Evolutionary conservation across 1,140 invertebrate species (phyloP).

Genomic region (Monochamus saltuarius): DNA sequence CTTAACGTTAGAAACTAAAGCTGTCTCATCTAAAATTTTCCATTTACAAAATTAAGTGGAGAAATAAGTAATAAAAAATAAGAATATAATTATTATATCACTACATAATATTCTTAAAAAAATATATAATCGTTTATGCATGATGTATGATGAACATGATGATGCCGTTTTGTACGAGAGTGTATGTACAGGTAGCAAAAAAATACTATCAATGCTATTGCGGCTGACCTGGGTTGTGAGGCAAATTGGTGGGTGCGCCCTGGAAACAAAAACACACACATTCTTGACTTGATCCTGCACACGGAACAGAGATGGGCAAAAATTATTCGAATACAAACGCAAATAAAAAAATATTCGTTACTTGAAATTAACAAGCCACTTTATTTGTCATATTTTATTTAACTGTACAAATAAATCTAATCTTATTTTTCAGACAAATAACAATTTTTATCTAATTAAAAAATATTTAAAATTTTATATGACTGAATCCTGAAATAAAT

Average conservation of each 20-base stretch:
- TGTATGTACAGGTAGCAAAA: slow-evolving; percentile 47
- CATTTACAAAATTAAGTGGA: slow-evolving; percentile 31
- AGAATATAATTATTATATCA: slow-evolving; percentile 36
- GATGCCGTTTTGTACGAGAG: slow-evolving; percentile 44
- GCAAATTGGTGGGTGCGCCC: slow-evolving; percentile 52
- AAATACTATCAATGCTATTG: slow-evolving; percentile 51
- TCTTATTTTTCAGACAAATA: too few species aligned
- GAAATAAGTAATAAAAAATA: slow-evolving; percentile 29
- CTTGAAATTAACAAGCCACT: too few species aligned
- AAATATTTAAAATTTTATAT: too few species aligned
- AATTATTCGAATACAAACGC: too few species aligned
- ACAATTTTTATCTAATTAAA: too few species aligned
- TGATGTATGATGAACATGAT: slow-evolving; percentile 41
- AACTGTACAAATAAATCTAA: too few species aligned
- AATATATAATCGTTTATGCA: slow-evolving; percentile 46
- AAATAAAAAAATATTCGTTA: too few species aligned
- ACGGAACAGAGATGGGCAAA: too few species aligned
- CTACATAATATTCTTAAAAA: slow-evolving; percentile 49
- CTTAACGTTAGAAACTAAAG: slow-evolving; percentile 21
- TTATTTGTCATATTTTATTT: too few species aligned
- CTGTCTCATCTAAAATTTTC: slow-evolving; percentile 19
- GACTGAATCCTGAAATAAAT: too few species aligned
- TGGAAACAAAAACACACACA: slow-evolving; percentile 33
- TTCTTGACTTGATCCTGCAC: too few species aligned
- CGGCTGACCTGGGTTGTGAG: slow-evolving; percentile 51